Base-by-base conservation (phyloP, 2,888 invertebrate species). In the Alviniconcha strummeri region DNA sequence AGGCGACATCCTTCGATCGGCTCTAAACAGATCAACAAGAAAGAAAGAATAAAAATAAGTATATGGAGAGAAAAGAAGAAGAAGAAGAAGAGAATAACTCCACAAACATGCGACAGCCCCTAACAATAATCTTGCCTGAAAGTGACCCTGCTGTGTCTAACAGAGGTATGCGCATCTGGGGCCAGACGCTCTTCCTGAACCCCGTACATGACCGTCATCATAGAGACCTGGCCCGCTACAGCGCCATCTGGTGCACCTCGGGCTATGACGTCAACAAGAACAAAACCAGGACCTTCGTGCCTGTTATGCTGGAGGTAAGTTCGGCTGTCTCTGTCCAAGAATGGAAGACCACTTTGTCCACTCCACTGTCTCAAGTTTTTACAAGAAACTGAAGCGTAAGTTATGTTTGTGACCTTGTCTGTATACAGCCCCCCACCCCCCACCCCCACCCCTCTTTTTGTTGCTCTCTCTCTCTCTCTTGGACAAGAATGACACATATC, bases 241-340 rank as follows among this genome's bases (percentile, higher is more conserved):
- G 84, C 69, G 84, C 85, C 56, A 72, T 84, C 36, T 85, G 85
- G 85, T 82, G 75, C 76, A 85, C 85, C 17, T 9, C 80, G 5
- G 84, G 81, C 8, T 81, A 67, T 56, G 83, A 83, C 67, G 84
- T 84, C 81, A 85, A 75, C 75, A 84, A 82, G 74, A 75, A 80
- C 78, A 67, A 76, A 6, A 74, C 80, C 52, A 69, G 85, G 57
- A 82, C 80, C 4, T 64, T 77, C 54, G 36, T 85, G 4, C 85
- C 85, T 0, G 36, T 85, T 13, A 77, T 84, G 17, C 54, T 85
- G n/a, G 85, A 85, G 84, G 85, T 85, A 36, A n/a, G 60, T 36
- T 36, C 36, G 69, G 6, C 17, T 5, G 71, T 19, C 71, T n/a
- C 9, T 71, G 71, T 71, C 19, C 36, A 11, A 9, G 19, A 36